Percentiles rank a stretch among this genome's conserved stretches.
phyloP scores from a whole-genome alignment of 2,888 invertebrate genomes.

The Lepidocyrtinus sp. region DNA sequence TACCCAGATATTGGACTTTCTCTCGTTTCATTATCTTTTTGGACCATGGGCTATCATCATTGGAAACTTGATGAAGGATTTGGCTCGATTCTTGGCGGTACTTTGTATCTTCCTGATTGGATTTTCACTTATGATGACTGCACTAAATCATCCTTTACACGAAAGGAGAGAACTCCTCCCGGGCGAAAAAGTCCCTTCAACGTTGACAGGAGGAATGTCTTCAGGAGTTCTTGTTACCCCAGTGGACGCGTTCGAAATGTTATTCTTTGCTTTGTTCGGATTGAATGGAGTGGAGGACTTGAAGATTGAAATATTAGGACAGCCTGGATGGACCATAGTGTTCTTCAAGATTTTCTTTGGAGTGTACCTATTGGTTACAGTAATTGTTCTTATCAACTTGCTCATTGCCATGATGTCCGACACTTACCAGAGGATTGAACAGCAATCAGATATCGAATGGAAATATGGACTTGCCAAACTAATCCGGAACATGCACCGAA shows the following conservation, averaged over 20 bases:
- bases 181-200: constrained; percentile 51
- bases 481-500: constrained; percentile 98
- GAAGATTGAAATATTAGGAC: constrained; percentile 75
- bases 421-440: constrained; percentile 98
- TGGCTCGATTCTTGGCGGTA: constrained; percentile 97
- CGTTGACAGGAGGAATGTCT: constrained; percentile 70
- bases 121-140: constrained; percentile 97
- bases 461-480: constrained; percentile 99
- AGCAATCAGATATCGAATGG: constrained; percentile 99
- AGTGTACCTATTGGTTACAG: constrained; percentile 97
- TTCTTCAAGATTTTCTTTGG: constrained; percentile 95
- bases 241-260: constrained; percentile 94
- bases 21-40: constrained; percentile 99
- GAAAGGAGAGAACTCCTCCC: constrained; percentile 45
- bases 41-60: constrained; percentile 99
- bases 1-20: constrained; percentile 96
- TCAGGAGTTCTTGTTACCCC: constrained; percentile 84
- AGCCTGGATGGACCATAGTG: constrained; percentile 83
- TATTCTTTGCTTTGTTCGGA: constrained; percentile 98
- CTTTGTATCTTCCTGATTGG: constrained; percentile 98
- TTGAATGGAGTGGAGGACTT: constrained; percentile 90
- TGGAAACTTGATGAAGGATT: constrained; percentile 92
- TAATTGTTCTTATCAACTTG: constrained; percentile 98
- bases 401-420: constrained; percentile 99
- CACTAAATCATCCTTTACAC: constrained; percentile 88